Base-by-base conservation (phyloP, 2,888 invertebrate species). In the Plagiodera versicolora region DNA sequence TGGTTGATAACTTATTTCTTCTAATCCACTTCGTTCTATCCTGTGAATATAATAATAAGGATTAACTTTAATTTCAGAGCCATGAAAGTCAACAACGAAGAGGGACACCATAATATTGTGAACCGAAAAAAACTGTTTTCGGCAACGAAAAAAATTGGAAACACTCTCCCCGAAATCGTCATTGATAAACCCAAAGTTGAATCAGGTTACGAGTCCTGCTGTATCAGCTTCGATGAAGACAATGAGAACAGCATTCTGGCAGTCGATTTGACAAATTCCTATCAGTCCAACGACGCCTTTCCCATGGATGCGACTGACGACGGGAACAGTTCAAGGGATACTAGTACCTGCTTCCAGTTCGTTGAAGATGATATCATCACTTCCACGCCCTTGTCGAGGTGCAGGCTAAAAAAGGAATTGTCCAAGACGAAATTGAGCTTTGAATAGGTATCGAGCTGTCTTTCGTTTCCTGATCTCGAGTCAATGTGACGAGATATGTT, bases 381-480 rank as follows among this genome's bases (percentile, higher is more conserved):
- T 17, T 68, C 68, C 6, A 68, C 68, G 24, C 67, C 66, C 39
- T 47, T 59, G 16, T 35, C 63, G 44, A 57, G 51, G 30, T 45
- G 50, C n/a, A 60, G 57, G 54, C 54, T 54, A 24, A 46, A 18
- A 16, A 58, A 61, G 45, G 46, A 59, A 16, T 54, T 65, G 53
- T 62, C 65, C 17, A 65, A 63, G 56, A 53, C 63, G 19, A 65
- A 63, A 58, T 60, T 65, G 53, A 51, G 49, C 10, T 65, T 65
- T 51, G 63, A 45, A 55, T 46, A 24, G 6, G 24, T 24, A 24
- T 24, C 24, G 24, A 24, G 24, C 24, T 24, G 50, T 58, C 56
- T 59, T 49, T 58, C 58, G 30, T 39, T 39, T 58, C 52, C 47
- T 58, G 58, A 58, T 58, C 58, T 58, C 58, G 30, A 52, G 35